Conservation (phyloP, 2,113 vertebrate genomes). For the Acrocephalus arundinaceus region DNA sequence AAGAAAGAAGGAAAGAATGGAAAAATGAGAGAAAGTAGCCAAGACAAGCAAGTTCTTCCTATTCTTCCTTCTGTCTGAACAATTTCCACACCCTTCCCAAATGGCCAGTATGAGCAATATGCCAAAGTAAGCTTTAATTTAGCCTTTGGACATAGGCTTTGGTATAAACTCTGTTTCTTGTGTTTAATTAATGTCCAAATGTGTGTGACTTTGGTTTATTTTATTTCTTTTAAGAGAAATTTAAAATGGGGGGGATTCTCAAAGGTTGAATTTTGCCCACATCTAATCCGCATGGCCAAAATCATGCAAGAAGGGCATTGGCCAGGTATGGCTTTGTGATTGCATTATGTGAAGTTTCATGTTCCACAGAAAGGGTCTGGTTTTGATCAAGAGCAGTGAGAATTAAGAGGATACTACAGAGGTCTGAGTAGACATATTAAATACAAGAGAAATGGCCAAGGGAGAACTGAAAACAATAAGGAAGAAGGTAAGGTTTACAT, state of each 20-base stretch:
- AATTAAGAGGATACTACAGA: background rate
- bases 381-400: background rate
- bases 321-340: background rate
- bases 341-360: background rate
- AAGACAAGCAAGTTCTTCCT: conserved; percentile 80
- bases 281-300: background rate
- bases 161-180: conserved; percentile 29
- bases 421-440: background rate
- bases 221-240: conserved; percentile 31
- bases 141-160: conserved; percentile 32
- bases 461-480: background rate
- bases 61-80: conserved; percentile 73
- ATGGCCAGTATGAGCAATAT: conserved; percentile 18
- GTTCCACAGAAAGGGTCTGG: background rate
- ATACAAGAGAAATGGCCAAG: background rate
- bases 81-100: conserved; percentile 64
- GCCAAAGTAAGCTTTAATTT: conserved; percentile 77
- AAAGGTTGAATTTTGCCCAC: background rate
- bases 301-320: background rate
- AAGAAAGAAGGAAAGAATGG: conserved; percentile 60
- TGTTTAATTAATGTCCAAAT: conserved; percentile 19
- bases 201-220: conserved; percentile 6
- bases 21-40: conserved; percentile 70
- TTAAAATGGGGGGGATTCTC: background rate
- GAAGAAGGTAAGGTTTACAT: background rate